A percentile compares a stretch with the other conserved stretches of the same genome.
phyloP scores from a whole-genome alignment of 2,797 vertebrate species.

The Hemibagrus guttatus region DNA sequence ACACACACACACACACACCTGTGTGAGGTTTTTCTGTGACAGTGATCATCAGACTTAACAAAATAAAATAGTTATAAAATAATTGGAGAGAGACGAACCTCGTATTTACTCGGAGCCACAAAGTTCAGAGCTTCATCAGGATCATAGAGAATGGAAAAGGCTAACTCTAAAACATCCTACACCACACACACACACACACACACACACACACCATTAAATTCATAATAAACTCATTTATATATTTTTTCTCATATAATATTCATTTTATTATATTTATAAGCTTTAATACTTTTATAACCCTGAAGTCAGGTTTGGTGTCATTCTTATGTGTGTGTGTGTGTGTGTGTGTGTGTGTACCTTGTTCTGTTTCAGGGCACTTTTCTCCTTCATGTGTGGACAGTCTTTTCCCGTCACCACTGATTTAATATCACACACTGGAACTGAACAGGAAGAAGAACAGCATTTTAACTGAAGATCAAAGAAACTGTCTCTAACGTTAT shows the following conservation, averaged over 20 bases:
- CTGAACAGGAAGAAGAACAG: conserved; percentile 65
- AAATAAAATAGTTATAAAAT: neutral
- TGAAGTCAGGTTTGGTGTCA: neutral
- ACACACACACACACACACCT: conserved; percentile 8
- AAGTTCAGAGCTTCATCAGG: conserved; percentile 98
- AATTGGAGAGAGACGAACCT: conserved; percentile 76
- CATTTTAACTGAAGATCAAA: neutral
- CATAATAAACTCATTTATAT: neutral
- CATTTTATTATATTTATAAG: neutral
- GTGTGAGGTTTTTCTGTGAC: neutral
- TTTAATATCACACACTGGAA: conserved; percentile 97
- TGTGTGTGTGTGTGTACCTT: conserved; percentile 76
- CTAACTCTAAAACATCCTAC: conserved; percentile 94
- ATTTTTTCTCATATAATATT: neutral
- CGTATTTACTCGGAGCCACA: conserved; percentile 98
- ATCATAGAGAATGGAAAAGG: conserved; percentile 96
- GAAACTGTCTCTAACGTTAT: no score
- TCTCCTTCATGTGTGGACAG: conserved; percentile 99
- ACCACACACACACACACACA: conserved; percentile 18
- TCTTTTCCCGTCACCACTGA: conserved; percentile 98
- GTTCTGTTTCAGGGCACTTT: conserved; percentile 98
- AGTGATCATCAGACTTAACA: neutral
- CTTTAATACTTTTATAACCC: neutral
- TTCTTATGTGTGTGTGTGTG: no score
- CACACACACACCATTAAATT: neutral